A percentile compares a stretch with the other conserved stretches of the same genome.
Evolutionary conservation across 2,888 invertebrate species (phyloP).

Genomic region (Dichetophora obliterata): DNA sequence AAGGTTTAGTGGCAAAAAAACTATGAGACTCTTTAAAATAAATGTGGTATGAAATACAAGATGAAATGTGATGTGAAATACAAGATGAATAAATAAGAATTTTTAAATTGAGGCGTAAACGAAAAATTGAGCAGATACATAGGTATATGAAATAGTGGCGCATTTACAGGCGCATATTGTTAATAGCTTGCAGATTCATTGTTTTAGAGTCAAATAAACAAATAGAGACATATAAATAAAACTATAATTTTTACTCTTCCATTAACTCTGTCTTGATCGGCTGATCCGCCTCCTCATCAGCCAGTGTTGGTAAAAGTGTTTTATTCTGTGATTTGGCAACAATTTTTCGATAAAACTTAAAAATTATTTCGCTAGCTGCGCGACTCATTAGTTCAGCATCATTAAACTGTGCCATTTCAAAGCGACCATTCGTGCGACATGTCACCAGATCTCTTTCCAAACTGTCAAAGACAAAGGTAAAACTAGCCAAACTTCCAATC

Average conservation of each 20-base stretch:
- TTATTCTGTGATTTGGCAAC: slow-evolving; percentile 59
- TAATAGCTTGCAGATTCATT: too few species aligned
- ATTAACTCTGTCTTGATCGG: slow-evolving; percentile 44
- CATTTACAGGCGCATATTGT: too few species aligned
- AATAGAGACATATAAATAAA: neutral
- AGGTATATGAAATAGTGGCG: neutral
- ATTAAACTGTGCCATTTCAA: slow-evolving; percentile 77
- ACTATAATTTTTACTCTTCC: slow-evolving; percentile 48
- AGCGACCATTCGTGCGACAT: slow-evolving; percentile 80
- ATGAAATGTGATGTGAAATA: neutral
- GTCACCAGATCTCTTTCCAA: slow-evolving; percentile 73
- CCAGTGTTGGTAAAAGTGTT: neutral
- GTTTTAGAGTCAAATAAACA: too few species aligned
- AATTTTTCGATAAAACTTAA: slow-evolving; percentile 77
- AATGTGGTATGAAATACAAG: neutral
- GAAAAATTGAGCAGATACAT: neutral
- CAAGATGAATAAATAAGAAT: neutral
- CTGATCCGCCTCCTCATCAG: neutral
- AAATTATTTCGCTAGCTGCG: slow-evolving; percentile 77
- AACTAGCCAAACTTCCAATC: slow-evolving; percentile 74
- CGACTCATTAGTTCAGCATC: slow-evolving; percentile 77
- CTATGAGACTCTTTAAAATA: neutral
- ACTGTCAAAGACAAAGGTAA: slow-evolving; percentile 84
- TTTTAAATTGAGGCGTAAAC: neutral
- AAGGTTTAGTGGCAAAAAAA: neutral